Evolutionary conservation across 2,888 invertebrate species (phyloP).

Genomic region (Axea sp.): DNA sequence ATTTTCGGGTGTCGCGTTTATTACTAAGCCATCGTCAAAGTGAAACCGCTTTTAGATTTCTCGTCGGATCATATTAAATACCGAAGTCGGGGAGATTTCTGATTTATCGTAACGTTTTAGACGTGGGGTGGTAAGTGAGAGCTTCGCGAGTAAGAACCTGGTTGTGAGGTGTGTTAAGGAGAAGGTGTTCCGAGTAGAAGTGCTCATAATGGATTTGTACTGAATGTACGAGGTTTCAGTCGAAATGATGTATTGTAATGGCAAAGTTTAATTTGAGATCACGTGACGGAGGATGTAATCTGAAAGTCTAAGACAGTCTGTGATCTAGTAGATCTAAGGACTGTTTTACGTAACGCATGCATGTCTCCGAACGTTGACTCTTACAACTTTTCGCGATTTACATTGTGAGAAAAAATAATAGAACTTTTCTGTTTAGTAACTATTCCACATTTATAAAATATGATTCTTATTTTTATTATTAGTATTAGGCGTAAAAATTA

Average conservation of each 20-base stretch:
- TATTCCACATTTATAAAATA: no score
- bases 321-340: slow-evolving; percentile 7
- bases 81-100: slow-evolving; percentile 3
- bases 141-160: neutral
- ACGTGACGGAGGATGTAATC: neutral
- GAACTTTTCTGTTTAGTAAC: no score
- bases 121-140: neutral
- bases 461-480: no score
- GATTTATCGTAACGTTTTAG: slow-evolving; percentile 36
- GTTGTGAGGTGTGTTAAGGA: slow-evolving; percentile 17
- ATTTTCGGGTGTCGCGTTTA: slow-evolving; percentile 1
- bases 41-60: slow-evolving; percentile 1
- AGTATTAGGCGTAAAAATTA: no score
- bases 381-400: no score
- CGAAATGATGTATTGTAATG: slow-evolving; percentile 38
- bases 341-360: no score
- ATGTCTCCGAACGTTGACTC: no score
- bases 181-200: slow-evolving; percentile 28
- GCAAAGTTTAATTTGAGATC: slow-evolving; percentile 26
- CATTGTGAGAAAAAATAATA: no score
- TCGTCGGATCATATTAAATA: neutral
- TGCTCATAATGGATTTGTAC: slow-evolving; percentile 48
- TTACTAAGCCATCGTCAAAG: slow-evolving; percentile 1
- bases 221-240: slow-evolving; percentile 25
- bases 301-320: slow-evolving; percentile 1